These are phyloP conservation scores for Epizoanthus illoricatus DNA, from an alignment of 92 coral and sea anemone genomes.

Conservation along the genomic window DNA sequence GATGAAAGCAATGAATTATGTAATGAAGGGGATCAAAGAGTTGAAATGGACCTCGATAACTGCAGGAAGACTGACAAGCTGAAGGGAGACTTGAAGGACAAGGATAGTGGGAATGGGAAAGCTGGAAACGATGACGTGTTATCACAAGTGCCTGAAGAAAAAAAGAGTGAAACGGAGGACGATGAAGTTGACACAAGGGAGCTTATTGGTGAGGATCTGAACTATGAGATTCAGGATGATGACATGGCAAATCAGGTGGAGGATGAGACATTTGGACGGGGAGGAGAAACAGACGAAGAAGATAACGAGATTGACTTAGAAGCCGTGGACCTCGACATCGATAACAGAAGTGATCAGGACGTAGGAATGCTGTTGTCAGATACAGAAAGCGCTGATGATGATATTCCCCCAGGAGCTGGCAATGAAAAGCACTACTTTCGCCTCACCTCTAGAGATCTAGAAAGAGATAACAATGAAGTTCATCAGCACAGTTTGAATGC, in stretches of 20 bases:
- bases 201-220: neutral
- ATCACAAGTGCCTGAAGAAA: neutral
- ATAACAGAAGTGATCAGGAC: neutral
- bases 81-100: neutral
- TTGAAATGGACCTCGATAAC: neutral
- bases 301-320: conserved; percentile 25
- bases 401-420: neutral
- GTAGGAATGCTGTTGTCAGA: conserved; percentile 24
- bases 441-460: conserved; percentile 32
- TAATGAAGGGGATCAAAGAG: neutral
- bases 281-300: neutral
- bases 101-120: neutral
- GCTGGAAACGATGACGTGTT: neutral
- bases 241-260: neutral
- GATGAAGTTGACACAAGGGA: neutral
- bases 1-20: neutral
- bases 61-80: neutral
- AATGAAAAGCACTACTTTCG: conserved; percentile 7
- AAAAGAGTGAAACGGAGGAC: neutral
- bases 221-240: neutral
- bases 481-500: neutral
- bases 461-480: neutral
- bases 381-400: conserved; percentile 3
- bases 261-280: neutral
- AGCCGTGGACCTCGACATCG: neutral